phyloP scores from a whole-genome alignment of 2,113 vertebrate species.

The Murina feae region DNA sequence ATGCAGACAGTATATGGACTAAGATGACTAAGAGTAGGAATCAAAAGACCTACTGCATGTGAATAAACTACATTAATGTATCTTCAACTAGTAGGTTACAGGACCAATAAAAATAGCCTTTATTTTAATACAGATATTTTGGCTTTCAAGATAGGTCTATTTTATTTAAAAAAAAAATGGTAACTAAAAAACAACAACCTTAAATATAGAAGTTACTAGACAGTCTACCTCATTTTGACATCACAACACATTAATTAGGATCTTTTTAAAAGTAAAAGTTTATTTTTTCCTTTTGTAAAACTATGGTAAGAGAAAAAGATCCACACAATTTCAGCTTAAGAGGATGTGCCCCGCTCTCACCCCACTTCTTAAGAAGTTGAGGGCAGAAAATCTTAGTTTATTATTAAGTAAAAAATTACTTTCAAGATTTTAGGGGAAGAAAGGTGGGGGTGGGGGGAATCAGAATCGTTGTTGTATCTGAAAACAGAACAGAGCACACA shows the following conservation, averaged over 20 bases:
- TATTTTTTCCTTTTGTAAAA: slow-evolving; percentile 25
- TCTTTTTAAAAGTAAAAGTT: background rate
- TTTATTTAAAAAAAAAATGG: slow-evolving; percentile 6
- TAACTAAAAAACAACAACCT: background rate
- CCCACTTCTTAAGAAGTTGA: background rate
- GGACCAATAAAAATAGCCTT: background rate
- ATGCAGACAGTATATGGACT: background rate
- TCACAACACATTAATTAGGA: background rate
- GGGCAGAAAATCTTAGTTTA: background rate
- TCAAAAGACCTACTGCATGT: background rate
- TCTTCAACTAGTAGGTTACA: background rate
- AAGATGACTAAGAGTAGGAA: background rate
- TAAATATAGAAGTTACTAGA: background rate
- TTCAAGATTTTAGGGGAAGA: background rate
- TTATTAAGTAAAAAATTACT: slow-evolving; percentile 20
- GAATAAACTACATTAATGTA: background rate
- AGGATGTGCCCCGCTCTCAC: too few relatives aligned
- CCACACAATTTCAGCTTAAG: background rate
- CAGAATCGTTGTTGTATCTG: background rate
- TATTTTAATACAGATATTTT: slow-evolving; percentile 11
- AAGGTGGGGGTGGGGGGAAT: background rate
- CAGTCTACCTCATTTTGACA: slow-evolving; percentile 24
- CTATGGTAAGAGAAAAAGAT: background rate
- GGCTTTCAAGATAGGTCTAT: background rate
- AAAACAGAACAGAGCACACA: background rate